These are phyloP conservation scores for Lymantria monacha DNA, from an alignment of 2,888 invertebrate genomes.

Conservation along the genomic window DNA sequence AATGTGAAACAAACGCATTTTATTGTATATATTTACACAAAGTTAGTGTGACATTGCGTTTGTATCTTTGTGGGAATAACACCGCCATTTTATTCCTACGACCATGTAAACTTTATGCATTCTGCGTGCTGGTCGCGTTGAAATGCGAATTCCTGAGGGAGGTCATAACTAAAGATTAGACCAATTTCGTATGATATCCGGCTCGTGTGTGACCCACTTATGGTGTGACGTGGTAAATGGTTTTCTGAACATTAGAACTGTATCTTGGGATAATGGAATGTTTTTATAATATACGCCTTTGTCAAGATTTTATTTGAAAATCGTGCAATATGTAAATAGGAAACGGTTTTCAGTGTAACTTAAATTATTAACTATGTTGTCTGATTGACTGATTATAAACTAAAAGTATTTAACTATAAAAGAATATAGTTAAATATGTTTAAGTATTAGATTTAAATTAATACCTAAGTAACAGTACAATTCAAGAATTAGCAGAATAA, in stretches of 20 bases:
- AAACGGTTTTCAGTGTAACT: no score
- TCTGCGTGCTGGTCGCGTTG: constrained; percentile 28
- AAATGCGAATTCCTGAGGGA: constrained; percentile 49
- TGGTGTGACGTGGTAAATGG: constrained; percentile 54
- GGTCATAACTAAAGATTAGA: constrained; percentile 65
- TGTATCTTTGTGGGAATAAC: constrained; percentile 30
- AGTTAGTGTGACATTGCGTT: constrained; percentile 38
- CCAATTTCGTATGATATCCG: constrained; percentile 59
- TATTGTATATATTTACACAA: constrained; percentile 44
- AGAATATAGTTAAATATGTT: no score
- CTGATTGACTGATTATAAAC: no score
- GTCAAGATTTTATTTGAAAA: no score
- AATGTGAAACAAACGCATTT: constrained; percentile 42
- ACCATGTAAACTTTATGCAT: constrained; percentile 27
- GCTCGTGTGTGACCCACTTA: constrained; percentile 54
- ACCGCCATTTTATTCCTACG: constrained; percentile 21
- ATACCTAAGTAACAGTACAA: no score
- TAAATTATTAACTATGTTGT: no score
- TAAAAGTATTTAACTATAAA: no score
- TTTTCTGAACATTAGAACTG: constrained; percentile 52
- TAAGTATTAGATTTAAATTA: no score
- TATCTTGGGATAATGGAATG: constrained; percentile 39
- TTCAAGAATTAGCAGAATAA: no score
- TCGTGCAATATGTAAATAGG: no score
- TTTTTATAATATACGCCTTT: no score